These are phyloP conservation scores for Dendrolimus kikuchii DNA, from an alignment of 1,140 invertebrate genomes.

Conservation along the genomic window DNA sequence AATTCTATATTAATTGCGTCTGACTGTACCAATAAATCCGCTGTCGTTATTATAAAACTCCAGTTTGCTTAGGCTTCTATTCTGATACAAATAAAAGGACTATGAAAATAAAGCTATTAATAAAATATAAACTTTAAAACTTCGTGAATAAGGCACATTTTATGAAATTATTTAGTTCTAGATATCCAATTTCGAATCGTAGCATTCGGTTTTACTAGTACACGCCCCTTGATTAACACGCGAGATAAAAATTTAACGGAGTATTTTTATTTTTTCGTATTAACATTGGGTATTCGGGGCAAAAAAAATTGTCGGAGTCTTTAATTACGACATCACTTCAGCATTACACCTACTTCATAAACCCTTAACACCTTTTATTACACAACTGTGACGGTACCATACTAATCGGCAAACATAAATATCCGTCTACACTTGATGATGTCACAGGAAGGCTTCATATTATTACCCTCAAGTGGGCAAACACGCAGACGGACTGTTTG, in stretches of 20 bases:
- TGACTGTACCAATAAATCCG: conserved; percentile 60
- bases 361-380: too few relatives aligned
- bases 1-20: conserved; percentile 57
- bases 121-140: conserved; percentile 14
- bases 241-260: conserved; percentile 60
- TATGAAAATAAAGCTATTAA: background rate
- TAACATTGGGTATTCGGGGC: conserved; percentile 11
- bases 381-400: too few relatives aligned
- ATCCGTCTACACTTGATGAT: too few relatives aligned
- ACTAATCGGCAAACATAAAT: too few relatives aligned
- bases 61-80: conserved; percentile 47
- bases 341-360: too few relatives aligned
- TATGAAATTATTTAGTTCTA: background rate
- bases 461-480: too few relatives aligned
- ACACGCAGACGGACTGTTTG: too few relatives aligned
- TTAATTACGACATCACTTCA: too few relatives aligned
- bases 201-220: conserved; percentile 39
- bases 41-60: conserved; percentile 47
- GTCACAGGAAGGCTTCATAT: too few relatives aligned
- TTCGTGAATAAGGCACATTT: conserved; percentile 9
- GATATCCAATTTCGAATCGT: background rate
- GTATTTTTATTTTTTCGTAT: conserved; percentile 58
- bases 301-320: too few relatives aligned
- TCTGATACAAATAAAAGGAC: conserved; percentile 13
- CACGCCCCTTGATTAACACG: conserved; percentile 63